A percentile compares a stretch with the other conserved stretches of the same genome.
phyloP scores from a whole-genome alignment of 1,140 invertebrate species.

The Oryzaephilus surinamensis region DNA sequence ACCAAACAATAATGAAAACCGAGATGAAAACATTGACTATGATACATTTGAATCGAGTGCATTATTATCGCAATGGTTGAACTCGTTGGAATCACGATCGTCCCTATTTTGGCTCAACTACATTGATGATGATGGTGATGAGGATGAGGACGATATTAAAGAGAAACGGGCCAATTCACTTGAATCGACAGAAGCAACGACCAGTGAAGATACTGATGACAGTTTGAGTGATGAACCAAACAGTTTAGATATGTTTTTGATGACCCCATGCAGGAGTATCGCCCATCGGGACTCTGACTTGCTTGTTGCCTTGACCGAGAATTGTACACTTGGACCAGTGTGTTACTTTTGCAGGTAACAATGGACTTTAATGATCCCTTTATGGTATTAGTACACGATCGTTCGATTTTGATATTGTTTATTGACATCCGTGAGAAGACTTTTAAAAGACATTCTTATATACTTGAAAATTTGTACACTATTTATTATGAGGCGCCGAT shows the following conservation, averaged over 20 bases:
- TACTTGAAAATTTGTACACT: no score
- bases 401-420: no score
- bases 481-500: no score
- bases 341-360: conserved; percentile 36
- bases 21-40: no score
- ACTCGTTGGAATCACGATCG: conserved; percentile 26
- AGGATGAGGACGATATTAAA: conserved; percentile 11
- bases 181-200: conserved; percentile 20
- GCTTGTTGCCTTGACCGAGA: conserved; percentile 31
- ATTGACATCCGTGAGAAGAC: no score
- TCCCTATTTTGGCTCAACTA: conserved; percentile 29
- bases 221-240: conserved; percentile 1
- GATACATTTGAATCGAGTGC: no score
- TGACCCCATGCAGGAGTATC: conserved; percentile 28
- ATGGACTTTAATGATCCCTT: no score
- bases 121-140: conserved; percentile 16
- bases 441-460: no score
- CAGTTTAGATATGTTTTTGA: conserved; percentile 12
- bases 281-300: conserved; percentile 33
- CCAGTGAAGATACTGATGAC: conserved; percentile 14
- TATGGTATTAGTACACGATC: no score
- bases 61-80: conserved; percentile 28
- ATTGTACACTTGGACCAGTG: conserved; percentile 32
- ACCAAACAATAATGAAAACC: no score
- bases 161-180: conserved; percentile 21